Evolutionary conservation across 2,113 vertebrate genomes (phyloP), one percentile per base, ranked within the genome.

Genomic region (Pachycephala philippinensis): DNA sequence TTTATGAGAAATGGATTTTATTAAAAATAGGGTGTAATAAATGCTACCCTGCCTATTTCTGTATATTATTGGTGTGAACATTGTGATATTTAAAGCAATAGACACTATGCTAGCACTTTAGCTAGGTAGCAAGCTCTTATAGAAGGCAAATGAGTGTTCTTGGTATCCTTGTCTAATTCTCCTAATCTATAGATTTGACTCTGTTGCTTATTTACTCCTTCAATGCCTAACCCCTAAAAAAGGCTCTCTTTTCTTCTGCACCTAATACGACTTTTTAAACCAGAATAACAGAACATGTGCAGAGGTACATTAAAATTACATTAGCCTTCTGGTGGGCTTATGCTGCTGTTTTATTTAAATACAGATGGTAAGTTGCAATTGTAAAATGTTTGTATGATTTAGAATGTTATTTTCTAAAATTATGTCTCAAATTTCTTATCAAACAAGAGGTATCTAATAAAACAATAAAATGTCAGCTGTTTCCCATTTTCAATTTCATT

Each of bases 1-100:
- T 97, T 97, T 94, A 89, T 96, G 52, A 83, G 33, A 91, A 87
- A 82, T 91, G 28, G 13, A 79, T 94, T 89, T 87, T 92, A 94
- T 95, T 96, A 96, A 95, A 97, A 70, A 63, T 35, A 42, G 39
- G 66, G 63, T 84, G 59, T 86, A 79, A n/a, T 70, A 84, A 87
- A 84, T 65, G 64, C 57, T 90, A 20, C 42, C 40, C 49, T 95
- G 66, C 35, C 71, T 95, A 78, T 94, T 90, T 97, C 84, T 96
- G 44, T 91, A 76, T 80, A 87, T 91, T 87, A 85, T 79, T 52
- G 64, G 23, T 87, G 61, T 68, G 70, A 94, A 88, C 19, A 37
- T 42, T 81, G 28, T 87, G 77, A 78, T 93, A 71, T 85, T 86
- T 96, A 86, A 97, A 88, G 90, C 15, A 2, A 84, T 65, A 84